Evolutionary conservation across 1,140 invertebrate species (phyloP).

Genomic region (Cardiocondyla obscurior): DNA sequence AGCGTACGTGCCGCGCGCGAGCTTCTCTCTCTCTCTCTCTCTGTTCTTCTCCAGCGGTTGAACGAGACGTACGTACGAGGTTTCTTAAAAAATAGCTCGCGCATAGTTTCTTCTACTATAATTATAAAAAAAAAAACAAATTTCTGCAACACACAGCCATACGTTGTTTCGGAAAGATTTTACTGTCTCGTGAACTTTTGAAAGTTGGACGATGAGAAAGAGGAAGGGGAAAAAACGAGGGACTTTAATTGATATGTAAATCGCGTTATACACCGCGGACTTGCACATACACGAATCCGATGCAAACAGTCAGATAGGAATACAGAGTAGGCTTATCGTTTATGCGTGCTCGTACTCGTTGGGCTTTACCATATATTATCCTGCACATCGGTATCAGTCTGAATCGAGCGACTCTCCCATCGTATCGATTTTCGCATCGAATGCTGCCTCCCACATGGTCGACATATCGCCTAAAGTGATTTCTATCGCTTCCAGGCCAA

Average conservation of each 20-base stretch:
- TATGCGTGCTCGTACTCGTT: slow-evolving; percentile 70
- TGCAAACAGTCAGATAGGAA: slow-evolving; percentile 48
- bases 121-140: slow-evolving; percentile 74
- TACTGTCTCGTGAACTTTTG: slow-evolving; percentile 60
- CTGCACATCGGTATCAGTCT: slow-evolving; percentile 64
- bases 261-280: slow-evolving; percentile 64
- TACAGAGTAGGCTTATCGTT: slow-evolving; percentile 65
- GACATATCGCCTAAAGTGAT: slow-evolving; percentile 70
- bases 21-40: too few relatives aligned
- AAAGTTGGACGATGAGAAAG: slow-evolving; percentile 4
- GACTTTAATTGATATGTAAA: slow-evolving; percentile 79
- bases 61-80: too few relatives aligned
- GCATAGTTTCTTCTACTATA: too few relatives aligned
- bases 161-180: slow-evolving; percentile 71
- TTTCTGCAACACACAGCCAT: too few relatives aligned
- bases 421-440: slow-evolving; percentile 67
- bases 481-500: slow-evolving; percentile 53
- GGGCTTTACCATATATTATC: slow-evolving; percentile 70
- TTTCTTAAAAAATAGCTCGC: too few relatives aligned
- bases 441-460: background rate
- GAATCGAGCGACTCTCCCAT: slow-evolving; percentile 62
- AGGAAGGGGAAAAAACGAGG: background rate
- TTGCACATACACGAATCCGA: slow-evolving; percentile 48
- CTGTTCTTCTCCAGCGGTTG: too few relatives aligned
- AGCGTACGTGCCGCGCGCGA: too few relatives aligned